Percentiles rank a stretch among this genome's conserved stretches.
These are phyloP conservation scores for Amphipoea oculea DNA, from an alignment of 2,888 invertebrate species.

Conservation along the genomic window DNA sequence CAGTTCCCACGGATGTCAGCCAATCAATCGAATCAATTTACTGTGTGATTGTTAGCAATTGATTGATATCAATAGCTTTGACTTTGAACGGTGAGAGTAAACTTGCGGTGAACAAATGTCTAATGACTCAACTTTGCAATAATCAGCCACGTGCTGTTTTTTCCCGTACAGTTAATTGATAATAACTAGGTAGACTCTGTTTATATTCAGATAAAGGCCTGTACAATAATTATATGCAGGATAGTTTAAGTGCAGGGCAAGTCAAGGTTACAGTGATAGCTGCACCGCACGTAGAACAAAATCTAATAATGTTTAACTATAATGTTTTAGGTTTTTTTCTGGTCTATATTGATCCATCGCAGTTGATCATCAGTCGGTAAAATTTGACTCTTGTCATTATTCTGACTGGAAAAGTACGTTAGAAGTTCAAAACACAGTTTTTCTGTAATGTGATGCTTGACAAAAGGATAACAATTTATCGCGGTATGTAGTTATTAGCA, in stretches of 20 bases:
- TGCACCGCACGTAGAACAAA: background rate
- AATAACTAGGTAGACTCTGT: background rate
- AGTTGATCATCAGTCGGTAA: background rate
- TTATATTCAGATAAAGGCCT: background rate
- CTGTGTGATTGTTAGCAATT: conserved; percentile 1
- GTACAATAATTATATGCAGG: background rate
- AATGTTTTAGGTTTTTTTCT: background rate
- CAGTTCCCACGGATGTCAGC: conserved; percentile 21
- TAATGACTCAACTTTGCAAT: conserved; percentile 29
- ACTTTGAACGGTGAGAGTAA: conserved; percentile 47
- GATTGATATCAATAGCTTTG: conserved; percentile 33
- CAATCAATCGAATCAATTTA: conserved; percentile 35
- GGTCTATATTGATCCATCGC: background rate
- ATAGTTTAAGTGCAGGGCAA: background rate
- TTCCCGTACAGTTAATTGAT: background rate
- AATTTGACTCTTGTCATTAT: background rate
- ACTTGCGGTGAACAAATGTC: conserved; percentile 31
- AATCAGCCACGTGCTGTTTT: conserved; percentile 34
- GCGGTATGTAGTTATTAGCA: background rate
- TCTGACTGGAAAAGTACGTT: background rate
- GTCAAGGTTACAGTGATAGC: background rate
- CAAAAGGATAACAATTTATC: too few relatives aligned
- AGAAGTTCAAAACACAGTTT: background rate
- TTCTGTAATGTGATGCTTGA: background rate
- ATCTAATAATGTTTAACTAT: background rate